phyloP scores from a whole-genome alignment of 2,797 vertebrate species.

The Smutsia temminckii region DNA sequence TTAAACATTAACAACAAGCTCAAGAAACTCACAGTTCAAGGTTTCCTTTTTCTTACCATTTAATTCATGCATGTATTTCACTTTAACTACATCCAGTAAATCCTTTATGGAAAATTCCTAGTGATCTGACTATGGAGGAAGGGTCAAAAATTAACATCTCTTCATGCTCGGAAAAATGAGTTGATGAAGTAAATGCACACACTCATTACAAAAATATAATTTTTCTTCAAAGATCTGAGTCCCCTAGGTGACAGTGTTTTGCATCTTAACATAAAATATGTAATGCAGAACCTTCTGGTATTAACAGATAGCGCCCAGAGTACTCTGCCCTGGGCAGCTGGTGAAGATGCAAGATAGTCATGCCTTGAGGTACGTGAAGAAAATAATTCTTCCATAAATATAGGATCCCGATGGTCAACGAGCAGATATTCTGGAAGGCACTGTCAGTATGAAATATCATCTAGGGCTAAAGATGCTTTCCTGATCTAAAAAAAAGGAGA shows the following conservation, averaged over 20 bases:
- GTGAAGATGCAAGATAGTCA: slow-evolving; percentile 80
- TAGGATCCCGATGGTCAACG: slow-evolving; percentile 48
- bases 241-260: slow-evolving; percentile 81
- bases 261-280: slow-evolving; percentile 85
- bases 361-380: slow-evolving; percentile 69
- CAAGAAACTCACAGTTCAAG: slow-evolving; percentile 37
- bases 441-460: slow-evolving; percentile 41
- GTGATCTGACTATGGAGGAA: slow-evolving; percentile 74
- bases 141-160: slow-evolving; percentile 80
- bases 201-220: slow-evolving; percentile 78
- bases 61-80: slow-evolving; percentile 69
- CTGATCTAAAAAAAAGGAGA: not conserved
- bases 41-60: slow-evolving; percentile 66
- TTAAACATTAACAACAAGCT: slow-evolving; percentile 12
- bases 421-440: slow-evolving; percentile 67
- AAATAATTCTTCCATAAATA: slow-evolving; percentile 73
- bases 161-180: slow-evolving; percentile 70
- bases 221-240: slow-evolving; percentile 78
- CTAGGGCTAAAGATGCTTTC: not conserved
- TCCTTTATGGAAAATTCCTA: slow-evolving; percentile 80
- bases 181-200: slow-evolving; percentile 79
- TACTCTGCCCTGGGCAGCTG: slow-evolving; percentile 77
- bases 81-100: slow-evolving; percentile 79
- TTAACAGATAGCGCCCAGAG: slow-evolving; percentile 82
- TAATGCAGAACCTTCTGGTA: slow-evolving; percentile 83